phyloP scores from a whole-genome alignment of 2,888 invertebrate genomes.

The Heliconius ismenius region DNA sequence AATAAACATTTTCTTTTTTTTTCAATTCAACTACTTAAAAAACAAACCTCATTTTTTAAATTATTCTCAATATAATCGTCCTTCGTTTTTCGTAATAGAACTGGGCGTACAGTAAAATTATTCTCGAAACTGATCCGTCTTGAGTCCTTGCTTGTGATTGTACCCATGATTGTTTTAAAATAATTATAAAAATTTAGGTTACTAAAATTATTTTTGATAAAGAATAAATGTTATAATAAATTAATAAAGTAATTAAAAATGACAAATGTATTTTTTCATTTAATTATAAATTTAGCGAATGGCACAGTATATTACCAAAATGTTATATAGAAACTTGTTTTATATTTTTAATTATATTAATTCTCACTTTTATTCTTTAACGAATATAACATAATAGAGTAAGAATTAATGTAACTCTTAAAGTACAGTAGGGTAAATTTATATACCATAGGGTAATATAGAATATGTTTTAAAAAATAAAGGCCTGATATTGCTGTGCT shows the following conservation, averaged over 20 bases:
- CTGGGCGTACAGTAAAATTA: slow-evolving; percentile 60
- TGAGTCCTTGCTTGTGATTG: slow-evolving; percentile 62
- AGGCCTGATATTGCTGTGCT: too few relatives aligned
- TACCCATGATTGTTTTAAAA: slow-evolving; percentile 59
- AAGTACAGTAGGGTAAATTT: too few relatives aligned
- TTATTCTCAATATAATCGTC: slow-evolving; percentile 55
- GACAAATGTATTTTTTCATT: slow-evolving; percentile 11
- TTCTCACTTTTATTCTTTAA: neutral
- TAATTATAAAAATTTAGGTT: slow-evolving; percentile 1
- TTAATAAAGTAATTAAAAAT: neutral
- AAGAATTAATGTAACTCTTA: too few relatives aligned
- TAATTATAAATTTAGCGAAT: neutral
- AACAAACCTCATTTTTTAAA: slow-evolving; percentile 54
- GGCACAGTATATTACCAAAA: neutral
- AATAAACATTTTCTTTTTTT: too few relatives aligned
- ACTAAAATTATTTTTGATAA: neutral
- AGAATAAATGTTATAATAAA: neutral
- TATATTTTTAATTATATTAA: neutral
- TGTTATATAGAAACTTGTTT: slow-evolving; percentile 5
- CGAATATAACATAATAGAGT: too few relatives aligned
- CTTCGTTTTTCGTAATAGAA: slow-evolving; percentile 61
- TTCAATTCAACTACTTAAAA: too few relatives aligned
- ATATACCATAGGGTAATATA: too few relatives aligned
- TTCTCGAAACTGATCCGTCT: slow-evolving; percentile 74
- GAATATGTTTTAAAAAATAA: too few relatives aligned